A percentile compares a stretch with the other conserved stretches of the same genome.
Conservation (phyloP, 1,140 invertebrate genomes). For the Bombus soroeensis region DNA sequence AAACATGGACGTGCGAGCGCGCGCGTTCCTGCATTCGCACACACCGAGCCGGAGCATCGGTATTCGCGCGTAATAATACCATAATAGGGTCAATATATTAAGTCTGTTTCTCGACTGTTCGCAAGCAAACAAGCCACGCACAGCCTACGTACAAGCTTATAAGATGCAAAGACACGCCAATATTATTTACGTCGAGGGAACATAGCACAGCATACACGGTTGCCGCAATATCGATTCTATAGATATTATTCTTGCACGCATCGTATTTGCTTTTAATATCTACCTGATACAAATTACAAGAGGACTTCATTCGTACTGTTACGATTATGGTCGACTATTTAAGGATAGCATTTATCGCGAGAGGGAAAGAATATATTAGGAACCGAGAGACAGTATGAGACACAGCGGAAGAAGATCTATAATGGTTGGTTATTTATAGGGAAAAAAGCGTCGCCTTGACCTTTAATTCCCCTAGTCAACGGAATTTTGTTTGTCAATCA, state of each 20-base stretch:
- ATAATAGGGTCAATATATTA: conserved; percentile 65
- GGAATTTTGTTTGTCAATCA: neutral
- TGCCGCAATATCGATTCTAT: conserved; percentile 13
- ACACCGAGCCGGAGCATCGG: conserved; percentile 27
- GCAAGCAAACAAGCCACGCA: conserved; percentile 22
- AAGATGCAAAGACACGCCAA: conserved; percentile 54
- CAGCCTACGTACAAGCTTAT: conserved; percentile 30
- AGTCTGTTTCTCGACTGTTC: conserved; percentile 27
- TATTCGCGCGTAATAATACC: conserved; percentile 57
- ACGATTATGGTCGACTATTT: neutral
- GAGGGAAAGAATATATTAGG: neutral
- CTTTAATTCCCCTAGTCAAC: neutral
- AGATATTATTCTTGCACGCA: neutral
- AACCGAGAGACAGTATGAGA: too few relatives aligned
- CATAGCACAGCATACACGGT: neutral
- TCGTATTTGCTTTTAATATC: neutral
- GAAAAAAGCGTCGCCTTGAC: neutral
- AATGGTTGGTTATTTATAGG: neutral
- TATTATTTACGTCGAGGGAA: conserved; percentile 49
- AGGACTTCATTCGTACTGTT: neutral
- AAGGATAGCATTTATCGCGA: neutral
- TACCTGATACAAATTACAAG: too few relatives aligned
- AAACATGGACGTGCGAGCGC: neutral
- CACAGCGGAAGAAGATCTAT: neutral
- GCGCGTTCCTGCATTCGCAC: neutral